phyloP scores from a whole-genome alignment of 2,113 vertebrate species.

The Atlantisia rogersi region DNA sequence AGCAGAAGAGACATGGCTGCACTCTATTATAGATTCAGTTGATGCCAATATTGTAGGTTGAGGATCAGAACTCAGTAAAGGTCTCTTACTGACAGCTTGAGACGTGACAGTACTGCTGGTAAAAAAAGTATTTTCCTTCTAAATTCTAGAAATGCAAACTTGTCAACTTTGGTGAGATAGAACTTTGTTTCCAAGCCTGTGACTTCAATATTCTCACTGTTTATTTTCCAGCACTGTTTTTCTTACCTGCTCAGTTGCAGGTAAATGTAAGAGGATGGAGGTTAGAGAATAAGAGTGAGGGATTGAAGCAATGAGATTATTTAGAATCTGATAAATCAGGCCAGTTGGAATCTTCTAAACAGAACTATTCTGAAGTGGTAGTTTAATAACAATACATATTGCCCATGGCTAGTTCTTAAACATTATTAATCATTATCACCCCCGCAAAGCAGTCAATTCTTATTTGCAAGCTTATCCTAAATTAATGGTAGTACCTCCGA shows the following conservation, averaged over 20 bases:
- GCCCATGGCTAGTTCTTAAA: neutral
- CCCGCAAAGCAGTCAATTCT: neutral
- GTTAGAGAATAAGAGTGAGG: neutral
- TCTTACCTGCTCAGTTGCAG: neutral
- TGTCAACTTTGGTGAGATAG: neutral
- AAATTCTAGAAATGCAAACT: neutral
- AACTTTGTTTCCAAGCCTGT: neutral
- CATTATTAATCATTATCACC: neutral
- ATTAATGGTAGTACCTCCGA: neutral
- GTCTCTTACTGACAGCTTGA: neutral
- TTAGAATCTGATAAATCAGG: neutral
- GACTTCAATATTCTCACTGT: neutral
- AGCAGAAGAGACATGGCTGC: neutral
- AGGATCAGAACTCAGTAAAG: neutral
- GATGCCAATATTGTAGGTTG: neutral
- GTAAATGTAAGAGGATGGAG: neutral
- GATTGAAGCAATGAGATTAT: neutral
- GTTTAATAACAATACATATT: neutral
- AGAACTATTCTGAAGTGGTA: neutral
- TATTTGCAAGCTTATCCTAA: neutral
- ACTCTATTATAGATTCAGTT: neutral
- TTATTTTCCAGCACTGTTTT: neutral
- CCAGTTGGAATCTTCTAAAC: neutral
- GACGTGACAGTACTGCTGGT: neutral
- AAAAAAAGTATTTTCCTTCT: neutral